Evolutionary conservation across 2,888 invertebrate species (phyloP), one percentile per base, ranked within the genome.

Genomic region (Darwinula stevensoni): DNA sequence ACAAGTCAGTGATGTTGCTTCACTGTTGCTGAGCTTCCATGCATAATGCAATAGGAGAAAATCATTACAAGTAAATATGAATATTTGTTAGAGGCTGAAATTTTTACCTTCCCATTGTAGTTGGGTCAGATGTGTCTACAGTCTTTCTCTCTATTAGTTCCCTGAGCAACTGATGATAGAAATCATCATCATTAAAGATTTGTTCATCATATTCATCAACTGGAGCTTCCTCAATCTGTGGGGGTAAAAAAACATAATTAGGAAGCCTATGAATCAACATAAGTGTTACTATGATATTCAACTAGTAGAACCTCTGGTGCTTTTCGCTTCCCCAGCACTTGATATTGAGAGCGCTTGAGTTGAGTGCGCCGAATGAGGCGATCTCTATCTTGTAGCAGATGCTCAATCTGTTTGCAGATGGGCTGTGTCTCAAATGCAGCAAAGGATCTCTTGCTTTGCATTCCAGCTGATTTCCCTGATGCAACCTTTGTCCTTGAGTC

Each of bases 171-270:
- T 84, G 78, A 50, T 88, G 86, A 51, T 94, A 94, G 50, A 94
- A 94, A 48, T 94, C 94, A 43, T 74, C 75, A 46, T 94, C 94
- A 49, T 94, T 88, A 54, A 80, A 94, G 43, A 91, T 74, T 53
- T 91, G 75, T 0, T 58, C 44, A 44, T 75, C 67, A 38, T 66
- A 63, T 41, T 68, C 65, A 40, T 63, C 62, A 35, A 53, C 46
- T 4, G 35, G 37, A 6, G 12, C 16, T 22, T 15, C 22, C 22
- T 9, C 6, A 18, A 18, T 6, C 6, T 18, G 22, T 18, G n/a
- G n/a, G n/a, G n/a, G n/a, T n/a, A n/a, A n/a, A n/a, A n/a, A n/a
- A n/a, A n/a, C n/a, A n/a, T n/a, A n/a, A n/a, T n/a, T n/a, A n/a
- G n/a, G n/a, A n/a, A n/a, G n/a, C n/a, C n/a, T n/a, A n/a, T n/a